These are phyloP conservation scores for Myotis brandtii DNA, from an alignment of 2,113 vertebrate genomes.

Conservation along the genomic window DNA sequence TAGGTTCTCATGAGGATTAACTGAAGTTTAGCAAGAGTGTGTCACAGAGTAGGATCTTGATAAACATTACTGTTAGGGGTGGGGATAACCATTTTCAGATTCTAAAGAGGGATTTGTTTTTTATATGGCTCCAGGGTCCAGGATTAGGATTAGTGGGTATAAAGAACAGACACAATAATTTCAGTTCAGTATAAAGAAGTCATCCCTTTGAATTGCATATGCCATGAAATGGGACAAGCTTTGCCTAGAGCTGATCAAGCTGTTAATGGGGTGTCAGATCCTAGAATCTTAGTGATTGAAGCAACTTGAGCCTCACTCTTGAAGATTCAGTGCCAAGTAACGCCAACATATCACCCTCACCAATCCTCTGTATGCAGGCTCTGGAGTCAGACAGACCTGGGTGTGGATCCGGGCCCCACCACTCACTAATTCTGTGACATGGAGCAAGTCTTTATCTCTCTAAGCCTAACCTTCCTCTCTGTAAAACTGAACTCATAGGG, in stretches of 20 bases:
- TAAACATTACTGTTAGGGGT: neutral
- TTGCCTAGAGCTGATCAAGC: neutral
- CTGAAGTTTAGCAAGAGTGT: neutral
- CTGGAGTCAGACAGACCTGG: neutral
- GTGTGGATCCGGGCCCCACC: neutral
- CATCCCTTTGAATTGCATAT: neutral
- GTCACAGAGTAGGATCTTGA: neutral
- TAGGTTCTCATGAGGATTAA: neutral
- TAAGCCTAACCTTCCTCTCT: neutral
- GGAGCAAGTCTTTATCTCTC: neutral
- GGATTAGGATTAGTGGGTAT: neutral
- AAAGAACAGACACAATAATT: neutral
- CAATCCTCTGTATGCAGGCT: neutral
- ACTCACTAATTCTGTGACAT: neutral
- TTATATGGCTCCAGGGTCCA: neutral
- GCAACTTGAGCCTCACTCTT: conserved; percentile 4
- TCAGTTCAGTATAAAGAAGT: neutral
- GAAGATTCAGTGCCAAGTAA: neutral
- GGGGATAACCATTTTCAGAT: neutral
- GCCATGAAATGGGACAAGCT: neutral
- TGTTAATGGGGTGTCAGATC: neutral
- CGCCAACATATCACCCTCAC: neutral
- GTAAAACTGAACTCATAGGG: neutral
- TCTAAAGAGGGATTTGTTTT: conserved; percentile 27
- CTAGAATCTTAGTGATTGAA: conserved; percentile 18